Percentiles rank a stretch among this genome's conserved stretches.
Conservation (phyloP, 1,140 invertebrate genomes). For the Zelostemma sp. region DNA sequence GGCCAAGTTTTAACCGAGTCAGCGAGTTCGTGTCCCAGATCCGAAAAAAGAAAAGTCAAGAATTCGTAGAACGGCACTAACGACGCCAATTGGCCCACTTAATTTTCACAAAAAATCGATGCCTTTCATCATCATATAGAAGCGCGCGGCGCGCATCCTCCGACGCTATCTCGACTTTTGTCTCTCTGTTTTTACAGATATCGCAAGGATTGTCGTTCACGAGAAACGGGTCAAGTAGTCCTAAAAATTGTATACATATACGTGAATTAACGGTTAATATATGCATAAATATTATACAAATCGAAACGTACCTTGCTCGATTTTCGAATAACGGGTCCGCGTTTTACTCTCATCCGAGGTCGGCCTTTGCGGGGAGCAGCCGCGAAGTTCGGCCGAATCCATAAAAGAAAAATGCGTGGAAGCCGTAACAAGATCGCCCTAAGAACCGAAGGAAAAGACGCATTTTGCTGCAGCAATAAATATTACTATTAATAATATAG, state of each 20-base stretch:
- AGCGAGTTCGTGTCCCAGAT: conserved; percentile 15
- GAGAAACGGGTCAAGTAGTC: conserved; percentile 1
- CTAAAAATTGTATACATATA: background rate
- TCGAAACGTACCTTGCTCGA: conserved; percentile 21
- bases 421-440: conserved; percentile 27
- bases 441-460: conserved; percentile 43
- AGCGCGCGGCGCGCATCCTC: background rate
- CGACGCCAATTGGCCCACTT: conserved; percentile 7
- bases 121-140: too few relatives aligned
- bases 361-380: conserved; percentile 23
- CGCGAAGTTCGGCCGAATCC: background rate
- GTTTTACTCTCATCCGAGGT: conserved; percentile 16
- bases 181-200: background rate
- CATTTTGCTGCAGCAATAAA: conserved; percentile 66
- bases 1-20: conserved; percentile 24
- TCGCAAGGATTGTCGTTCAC: background rate
- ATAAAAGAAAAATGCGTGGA: background rate
- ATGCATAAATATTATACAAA: conserved; percentile 2
- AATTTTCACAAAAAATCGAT: conserved; percentile 7
- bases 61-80: conserved; percentile 26
- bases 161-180: background rate
- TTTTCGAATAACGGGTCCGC: conserved; percentile 18
- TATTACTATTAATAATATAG: conserved; percentile 59
- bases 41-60: conserved; percentile 3
- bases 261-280: background rate